phyloP scores from a whole-genome alignment of 2,888 invertebrate genomes.

The Piscicola geometra region DNA sequence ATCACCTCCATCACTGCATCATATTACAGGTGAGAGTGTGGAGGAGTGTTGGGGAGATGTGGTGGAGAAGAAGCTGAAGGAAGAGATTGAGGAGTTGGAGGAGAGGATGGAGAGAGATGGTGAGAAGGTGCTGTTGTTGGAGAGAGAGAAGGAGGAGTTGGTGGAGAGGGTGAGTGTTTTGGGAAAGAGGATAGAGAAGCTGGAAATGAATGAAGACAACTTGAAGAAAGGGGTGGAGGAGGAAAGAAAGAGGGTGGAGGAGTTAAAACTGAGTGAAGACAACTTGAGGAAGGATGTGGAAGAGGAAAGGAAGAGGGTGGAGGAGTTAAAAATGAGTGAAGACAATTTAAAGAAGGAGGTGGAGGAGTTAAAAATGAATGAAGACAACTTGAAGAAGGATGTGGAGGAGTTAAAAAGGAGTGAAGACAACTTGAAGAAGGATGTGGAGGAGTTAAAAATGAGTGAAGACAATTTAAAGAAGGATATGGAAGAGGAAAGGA shows the following conservation, averaged over 20 bases:
- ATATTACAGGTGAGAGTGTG: neutral
- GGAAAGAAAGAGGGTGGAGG: neutral
- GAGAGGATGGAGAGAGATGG: neutral
- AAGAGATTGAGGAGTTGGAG: neutral
- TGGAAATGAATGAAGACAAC: neutral
- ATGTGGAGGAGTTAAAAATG: too few species aligned
- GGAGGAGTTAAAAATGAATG: too few species aligned
- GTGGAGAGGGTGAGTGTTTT: too few species aligned
- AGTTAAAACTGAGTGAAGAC: neutral
- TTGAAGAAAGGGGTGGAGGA: neutral
- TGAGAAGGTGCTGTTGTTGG: neutral
- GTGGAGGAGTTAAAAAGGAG: too few species aligned
- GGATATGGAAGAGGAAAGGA: too few species aligned
- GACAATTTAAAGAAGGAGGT: too few species aligned
- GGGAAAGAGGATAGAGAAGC: neutral
- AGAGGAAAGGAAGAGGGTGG: neutral
- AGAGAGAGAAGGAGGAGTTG: neutral
- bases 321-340: neutral
- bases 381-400: too few species aligned
- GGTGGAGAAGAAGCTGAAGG: constrained; percentile 1
- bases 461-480: too few species aligned
- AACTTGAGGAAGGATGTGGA: neutral
- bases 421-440: too few species aligned
- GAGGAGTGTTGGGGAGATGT: constrained; percentile 4
- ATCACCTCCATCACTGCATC: too few species aligned